Conservation (phyloP, 1,140 invertebrate genomes). For the Leucophenga varia region DNA sequence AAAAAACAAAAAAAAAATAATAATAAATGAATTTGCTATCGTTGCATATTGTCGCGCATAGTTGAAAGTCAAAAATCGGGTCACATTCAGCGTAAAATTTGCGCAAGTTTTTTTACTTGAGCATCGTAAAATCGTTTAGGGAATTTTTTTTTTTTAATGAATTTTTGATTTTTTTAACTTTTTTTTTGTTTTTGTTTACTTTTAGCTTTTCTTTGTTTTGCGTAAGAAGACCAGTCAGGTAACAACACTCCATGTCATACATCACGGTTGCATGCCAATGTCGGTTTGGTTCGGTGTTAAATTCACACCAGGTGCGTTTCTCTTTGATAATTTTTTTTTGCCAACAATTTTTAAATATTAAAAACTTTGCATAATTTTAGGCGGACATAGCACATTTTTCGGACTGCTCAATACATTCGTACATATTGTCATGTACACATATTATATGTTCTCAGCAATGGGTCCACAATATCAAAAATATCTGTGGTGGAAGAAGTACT, state of each 20-base stretch:
- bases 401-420: slow-evolving; percentile 86
- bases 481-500: slow-evolving; percentile 92
- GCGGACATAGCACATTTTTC: slow-evolving; percentile 84
- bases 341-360: not conserved
- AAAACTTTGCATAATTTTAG: slow-evolving; percentile 48
- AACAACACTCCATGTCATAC: slow-evolving; percentile 91
- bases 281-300: slow-evolving; percentile 96
- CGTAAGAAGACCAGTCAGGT: slow-evolving; percentile 92
- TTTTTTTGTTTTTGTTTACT: slow-evolving; percentile 24
- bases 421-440: slow-evolving; percentile 83
- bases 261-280: slow-evolving; percentile 95
- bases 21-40: too few species aligned
- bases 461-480: slow-evolving; percentile 80
- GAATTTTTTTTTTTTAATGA: slow-evolving; percentile 1
- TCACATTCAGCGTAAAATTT: too few species aligned
- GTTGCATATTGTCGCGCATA: too few species aligned
- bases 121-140: slow-evolving; percentile 1
- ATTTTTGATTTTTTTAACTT: not conserved
- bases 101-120: too few species aligned
- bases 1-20: too few species aligned
- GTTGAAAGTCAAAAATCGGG: too few species aligned
- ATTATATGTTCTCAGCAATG: slow-evolving; percentile 83
- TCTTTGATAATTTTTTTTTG: slow-evolving; percentile 3
- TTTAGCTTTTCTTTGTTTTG: slow-evolving; percentile 89
- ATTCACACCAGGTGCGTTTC: slow-evolving; percentile 76